A percentile compares a stretch with the other conserved stretches of the same genome.
phyloP scores from a whole-genome alignment of 2,888 invertebrate species.

The Drosophila tanythrix region DNA sequence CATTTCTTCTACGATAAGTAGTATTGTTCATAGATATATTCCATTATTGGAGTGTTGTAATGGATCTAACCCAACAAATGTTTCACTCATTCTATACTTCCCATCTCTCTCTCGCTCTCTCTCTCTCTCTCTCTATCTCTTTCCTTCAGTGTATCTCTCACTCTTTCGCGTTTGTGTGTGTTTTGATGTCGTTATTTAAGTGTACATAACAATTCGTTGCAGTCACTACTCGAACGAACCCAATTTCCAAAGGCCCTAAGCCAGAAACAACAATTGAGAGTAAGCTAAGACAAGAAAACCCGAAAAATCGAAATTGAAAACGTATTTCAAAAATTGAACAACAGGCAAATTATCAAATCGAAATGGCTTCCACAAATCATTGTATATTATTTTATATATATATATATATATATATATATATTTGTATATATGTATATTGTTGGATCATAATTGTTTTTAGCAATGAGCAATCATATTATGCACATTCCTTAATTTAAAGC shows the following conservation, averaged over 20 bases:
- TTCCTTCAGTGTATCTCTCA: slow-evolving; percentile 11
- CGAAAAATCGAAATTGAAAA: slow-evolving; percentile 20
- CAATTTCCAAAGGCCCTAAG: slow-evolving; percentile 92
- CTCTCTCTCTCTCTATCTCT: neutral
- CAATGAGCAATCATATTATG: slow-evolving; percentile 1
- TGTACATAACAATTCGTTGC: slow-evolving; percentile 86
- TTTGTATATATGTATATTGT: neutral
- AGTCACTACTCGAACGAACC: slow-evolving; percentile 96
- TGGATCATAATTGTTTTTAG: neutral
- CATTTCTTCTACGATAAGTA: neutral
- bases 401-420: neutral
- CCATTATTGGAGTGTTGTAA: neutral
- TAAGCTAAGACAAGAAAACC: slow-evolving; percentile 87
- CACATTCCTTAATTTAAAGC: neutral
- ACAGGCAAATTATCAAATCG: neutral
- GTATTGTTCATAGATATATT: neutral
- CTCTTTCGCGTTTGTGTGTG: slow-evolving; percentile 31
- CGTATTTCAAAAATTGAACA: neutral
- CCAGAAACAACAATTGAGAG: slow-evolving; percentile 95
- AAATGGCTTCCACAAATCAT: slow-evolving; percentile 6
- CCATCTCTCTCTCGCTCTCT: neutral
- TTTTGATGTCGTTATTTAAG: slow-evolving; percentile 48
- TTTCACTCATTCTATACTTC: neutral
- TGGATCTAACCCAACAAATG: neutral
- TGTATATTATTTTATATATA: neutral